A percentile compares a stretch with the other conserved stretches of the same genome.
Conservation (phyloP, 2,797 vertebrate species). For the Halcyon leucocephala region DNA sequence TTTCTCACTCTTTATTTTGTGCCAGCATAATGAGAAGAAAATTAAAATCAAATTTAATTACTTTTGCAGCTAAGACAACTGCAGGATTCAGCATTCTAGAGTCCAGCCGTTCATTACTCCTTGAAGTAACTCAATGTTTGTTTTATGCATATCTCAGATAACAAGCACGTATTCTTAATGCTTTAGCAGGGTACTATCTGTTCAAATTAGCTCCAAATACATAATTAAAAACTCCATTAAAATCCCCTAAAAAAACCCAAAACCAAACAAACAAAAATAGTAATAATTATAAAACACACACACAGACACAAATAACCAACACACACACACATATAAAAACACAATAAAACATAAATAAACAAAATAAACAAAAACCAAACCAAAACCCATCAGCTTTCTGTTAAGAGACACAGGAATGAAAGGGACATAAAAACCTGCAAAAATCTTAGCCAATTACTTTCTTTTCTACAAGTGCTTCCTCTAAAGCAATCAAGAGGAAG, state of each 20-base stretch:
- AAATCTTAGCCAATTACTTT: background rate
- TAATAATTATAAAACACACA: background rate
- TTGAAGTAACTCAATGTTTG: background rate
- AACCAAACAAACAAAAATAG: too few relatives aligned
- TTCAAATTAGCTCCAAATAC: background rate
- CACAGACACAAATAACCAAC: background rate
- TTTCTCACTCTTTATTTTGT: slow-evolving; percentile 9
- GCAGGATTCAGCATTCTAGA: background rate
- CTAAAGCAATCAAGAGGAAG: background rate
- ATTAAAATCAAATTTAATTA: slow-evolving; percentile 13
- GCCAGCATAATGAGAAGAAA: background rate
- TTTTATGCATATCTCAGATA: background rate
- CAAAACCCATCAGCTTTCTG: background rate
- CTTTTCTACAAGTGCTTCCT: background rate
- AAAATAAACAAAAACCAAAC: background rate
- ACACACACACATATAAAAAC: background rate
- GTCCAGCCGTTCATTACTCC: background rate
- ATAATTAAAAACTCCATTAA: background rate
- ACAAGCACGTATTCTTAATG: background rate
- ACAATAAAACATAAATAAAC: background rate
- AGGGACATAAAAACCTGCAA: background rate
- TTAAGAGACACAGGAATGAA: background rate
- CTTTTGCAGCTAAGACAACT: slow-evolving; percentile 26
- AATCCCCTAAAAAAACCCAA: background rate
- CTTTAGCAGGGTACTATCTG: background rate